A percentile compares a stretch with the other conserved stretches of the same genome.
These are phyloP conservation scores for Ptychochromis oligacanthus DNA, from an alignment of 2,113 vertebrate genomes.

Conservation along the genomic window DNA sequence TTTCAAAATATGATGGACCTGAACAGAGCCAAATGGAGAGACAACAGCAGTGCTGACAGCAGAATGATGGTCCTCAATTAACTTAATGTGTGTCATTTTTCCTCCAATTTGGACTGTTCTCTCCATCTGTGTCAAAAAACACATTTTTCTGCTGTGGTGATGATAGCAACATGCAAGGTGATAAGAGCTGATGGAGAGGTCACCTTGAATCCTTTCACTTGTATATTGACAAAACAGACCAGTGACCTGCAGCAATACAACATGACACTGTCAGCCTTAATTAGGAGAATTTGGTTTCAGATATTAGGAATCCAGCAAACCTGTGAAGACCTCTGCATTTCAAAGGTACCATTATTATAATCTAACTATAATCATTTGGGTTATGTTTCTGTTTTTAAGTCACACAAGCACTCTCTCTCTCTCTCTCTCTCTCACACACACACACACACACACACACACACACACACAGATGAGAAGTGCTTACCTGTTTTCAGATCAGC, in stretches of 20 bases:
- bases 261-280: not conserved
- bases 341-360: not conserved
- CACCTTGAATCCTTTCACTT: not conserved
- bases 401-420: too few species aligned
- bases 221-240: not conserved
- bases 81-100: not conserved
- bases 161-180: not conserved
- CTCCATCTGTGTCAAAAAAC: not conserved
- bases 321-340: not conserved
- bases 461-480: not conserved
- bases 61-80: not conserved
- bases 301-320: not conserved
- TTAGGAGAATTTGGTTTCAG: not conserved
- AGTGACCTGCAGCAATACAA: not conserved
- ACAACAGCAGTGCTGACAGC: not conserved
- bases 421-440: not conserved
- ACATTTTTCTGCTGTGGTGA: not conserved
- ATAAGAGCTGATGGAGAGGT: not conserved
- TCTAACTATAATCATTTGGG: not conserved
- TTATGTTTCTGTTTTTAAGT: too few species aligned
- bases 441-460: not conserved
- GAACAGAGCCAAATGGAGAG: not conserved
- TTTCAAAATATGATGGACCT: not conserved
- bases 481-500: slow-evolving; percentile 39
- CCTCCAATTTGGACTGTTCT: not conserved